phyloP scores from a whole-genome alignment of 23 tunicate genomes.

The Halocynthia aurantium region DNA sequence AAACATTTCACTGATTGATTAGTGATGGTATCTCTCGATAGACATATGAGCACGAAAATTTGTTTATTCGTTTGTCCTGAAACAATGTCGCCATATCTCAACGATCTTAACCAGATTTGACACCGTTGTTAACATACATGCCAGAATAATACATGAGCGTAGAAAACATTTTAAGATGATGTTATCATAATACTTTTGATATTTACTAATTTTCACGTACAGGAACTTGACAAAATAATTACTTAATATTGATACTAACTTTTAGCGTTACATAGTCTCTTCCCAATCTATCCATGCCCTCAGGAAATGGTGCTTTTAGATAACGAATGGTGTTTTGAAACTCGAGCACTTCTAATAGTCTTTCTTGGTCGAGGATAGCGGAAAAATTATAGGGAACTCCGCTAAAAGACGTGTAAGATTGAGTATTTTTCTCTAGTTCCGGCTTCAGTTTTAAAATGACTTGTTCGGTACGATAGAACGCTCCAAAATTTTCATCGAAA shows the following conservation, averaged over 20 bases:
- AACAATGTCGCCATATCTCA: no score
- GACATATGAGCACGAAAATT: no score
- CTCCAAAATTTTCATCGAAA: constrained; percentile 75
- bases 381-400: constrained; percentile 50
- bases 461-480: constrained; percentile 86
- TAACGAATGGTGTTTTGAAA: constrained; percentile 61
- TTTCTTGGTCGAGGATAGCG: constrained; percentile 42
- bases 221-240: neutral
- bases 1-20: no score
- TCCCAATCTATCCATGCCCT: neutral
- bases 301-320: constrained; percentile 33
- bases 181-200: neutral
- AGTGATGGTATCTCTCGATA: no score
- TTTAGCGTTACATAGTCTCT: constrained; percentile 22
- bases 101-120: no score
- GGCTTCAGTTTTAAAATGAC: constrained; percentile 66
- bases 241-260: constrained; percentile 3
- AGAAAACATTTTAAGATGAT: no score
- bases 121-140: no score
- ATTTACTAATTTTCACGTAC: neutral
- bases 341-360: constrained; percentile 46
- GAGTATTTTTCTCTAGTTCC: constrained; percentile 22
- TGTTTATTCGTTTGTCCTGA: no score
- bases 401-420: constrained; percentile 46
- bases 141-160: no score